Percentiles rank a stretch among this genome's conserved stretches.
These are phyloP conservation scores for Corythucha ciliata DNA, from an alignment of 2,888 invertebrate genomes.

Conservation along the genomic window DNA sequence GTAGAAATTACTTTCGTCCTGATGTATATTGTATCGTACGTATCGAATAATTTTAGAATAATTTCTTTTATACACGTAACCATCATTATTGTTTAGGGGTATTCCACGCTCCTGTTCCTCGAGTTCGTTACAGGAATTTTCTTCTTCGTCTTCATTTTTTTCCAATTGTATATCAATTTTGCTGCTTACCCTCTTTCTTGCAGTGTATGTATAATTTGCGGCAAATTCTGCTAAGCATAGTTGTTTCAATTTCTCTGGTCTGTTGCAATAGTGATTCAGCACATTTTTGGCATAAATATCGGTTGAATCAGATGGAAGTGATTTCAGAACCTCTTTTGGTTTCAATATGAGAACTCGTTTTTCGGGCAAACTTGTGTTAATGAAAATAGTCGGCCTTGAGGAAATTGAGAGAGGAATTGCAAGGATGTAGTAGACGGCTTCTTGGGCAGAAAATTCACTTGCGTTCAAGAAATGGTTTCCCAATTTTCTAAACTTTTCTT, in stretches of 20 bases:
- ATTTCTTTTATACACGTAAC: too few species aligned
- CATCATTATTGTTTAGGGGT: too few species aligned
- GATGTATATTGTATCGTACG: constrained; percentile 22
- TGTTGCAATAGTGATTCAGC: constrained; percentile 34
- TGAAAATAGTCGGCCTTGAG: constrained; percentile 27
- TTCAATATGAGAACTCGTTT: constrained; percentile 7
- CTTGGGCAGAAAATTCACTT: constrained; percentile 34
- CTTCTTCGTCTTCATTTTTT: background rate
- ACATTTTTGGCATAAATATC: constrained; percentile 25
- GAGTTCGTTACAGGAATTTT: too few species aligned
- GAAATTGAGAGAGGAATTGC: constrained; percentile 31
- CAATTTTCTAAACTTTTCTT: constrained; percentile 32
- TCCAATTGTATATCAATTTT: background rate
- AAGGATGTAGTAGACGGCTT: constrained; percentile 33
- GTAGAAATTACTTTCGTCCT: constrained; percentile 29
- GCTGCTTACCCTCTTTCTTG: too few species aligned
- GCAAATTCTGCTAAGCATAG: constrained; percentile 36
- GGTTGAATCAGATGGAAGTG: constrained; percentile 6
- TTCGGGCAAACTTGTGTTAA: constrained; percentile 15
- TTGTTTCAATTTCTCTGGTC: constrained; percentile 33
- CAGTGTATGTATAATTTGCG: constrained; percentile 21
- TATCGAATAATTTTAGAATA: constrained; percentile 7
- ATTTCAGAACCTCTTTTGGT: background rate
- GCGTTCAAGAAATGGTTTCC: constrained; percentile 33
- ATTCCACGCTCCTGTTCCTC: too few species aligned